Percentiles rank a stretch among this genome's conserved stretches.
These are phyloP conservation scores for Sminthopsis crassicaudata DNA, from an alignment of 2,113 vertebrate species.

Conservation along the genomic window DNA sequence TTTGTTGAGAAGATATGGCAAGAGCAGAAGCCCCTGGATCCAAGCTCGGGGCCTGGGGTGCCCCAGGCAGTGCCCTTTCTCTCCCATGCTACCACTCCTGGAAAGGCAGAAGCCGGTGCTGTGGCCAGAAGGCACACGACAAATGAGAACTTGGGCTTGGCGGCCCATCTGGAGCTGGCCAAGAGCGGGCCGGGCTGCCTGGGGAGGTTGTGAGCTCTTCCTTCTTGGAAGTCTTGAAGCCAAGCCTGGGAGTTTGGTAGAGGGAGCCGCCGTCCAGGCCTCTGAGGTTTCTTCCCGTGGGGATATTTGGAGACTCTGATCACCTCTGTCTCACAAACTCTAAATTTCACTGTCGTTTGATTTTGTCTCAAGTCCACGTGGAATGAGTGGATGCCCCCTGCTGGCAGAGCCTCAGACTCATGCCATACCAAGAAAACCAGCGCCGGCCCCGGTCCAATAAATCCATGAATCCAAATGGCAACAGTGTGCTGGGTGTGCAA, in stretches of 20 bases:
- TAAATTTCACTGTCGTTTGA: background rate
- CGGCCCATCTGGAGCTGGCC: background rate
- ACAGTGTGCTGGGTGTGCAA: background rate
- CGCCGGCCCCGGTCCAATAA: background rate
- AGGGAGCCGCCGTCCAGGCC: background rate
- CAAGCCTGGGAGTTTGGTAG: background rate
- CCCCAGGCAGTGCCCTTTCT: background rate
- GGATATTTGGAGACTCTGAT: background rate
- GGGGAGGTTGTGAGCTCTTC: no score
- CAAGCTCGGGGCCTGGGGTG: background rate
- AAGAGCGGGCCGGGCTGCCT: background rate
- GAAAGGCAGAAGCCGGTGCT: background rate
- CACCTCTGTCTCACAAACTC: background rate
- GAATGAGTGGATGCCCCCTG: slow-evolving; percentile 54
- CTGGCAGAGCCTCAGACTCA: slow-evolving; percentile 20
- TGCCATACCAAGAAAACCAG: background rate
- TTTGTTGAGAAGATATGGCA: background rate
- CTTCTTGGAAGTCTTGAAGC: background rate
- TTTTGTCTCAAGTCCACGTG: slow-evolving; percentile 43
- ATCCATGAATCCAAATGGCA: background rate
- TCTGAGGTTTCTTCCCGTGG: background rate
- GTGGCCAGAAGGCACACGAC: background rate
- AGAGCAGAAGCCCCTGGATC: background rate
- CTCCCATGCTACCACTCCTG: background rate
- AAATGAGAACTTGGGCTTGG: background rate